A percentile compares a stretch with the other conserved stretches of the same genome.
phyloP scores from a whole-genome alignment of 1,140 invertebrate genomes.

The Caenorhabditis elegans region DNA sequence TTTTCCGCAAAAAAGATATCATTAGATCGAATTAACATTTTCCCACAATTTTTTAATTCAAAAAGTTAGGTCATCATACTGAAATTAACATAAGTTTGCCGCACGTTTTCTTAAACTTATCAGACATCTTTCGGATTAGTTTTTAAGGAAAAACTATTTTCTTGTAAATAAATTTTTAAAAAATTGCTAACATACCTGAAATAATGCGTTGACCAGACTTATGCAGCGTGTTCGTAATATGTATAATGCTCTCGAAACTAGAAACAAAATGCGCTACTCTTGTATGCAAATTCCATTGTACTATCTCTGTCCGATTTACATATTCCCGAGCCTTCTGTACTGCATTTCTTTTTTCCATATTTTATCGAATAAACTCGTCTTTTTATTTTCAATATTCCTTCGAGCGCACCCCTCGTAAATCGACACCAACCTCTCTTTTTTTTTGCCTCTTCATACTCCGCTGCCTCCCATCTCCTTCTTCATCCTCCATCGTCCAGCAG shows the following conservation, averaged over 20 bases:
- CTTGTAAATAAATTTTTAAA: too few species aligned
- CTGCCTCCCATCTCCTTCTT: background rate
- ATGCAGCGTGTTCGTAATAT: too few species aligned
- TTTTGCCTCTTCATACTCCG: conserved; percentile 9
- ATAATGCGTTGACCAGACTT: too few species aligned
- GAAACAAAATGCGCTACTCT: background rate
- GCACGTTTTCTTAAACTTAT: too few species aligned
- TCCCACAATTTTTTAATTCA: too few species aligned
- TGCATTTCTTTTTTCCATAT: background rate
- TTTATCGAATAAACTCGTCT: background rate
- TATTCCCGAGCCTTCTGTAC: background rate
- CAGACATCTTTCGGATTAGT: too few species aligned
- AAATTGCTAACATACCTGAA: too few species aligned
- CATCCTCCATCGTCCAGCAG: background rate
- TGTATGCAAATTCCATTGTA: background rate
- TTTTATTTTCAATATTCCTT: background rate
- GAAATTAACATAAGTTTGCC: too few species aligned
- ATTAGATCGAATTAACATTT: too few species aligned
- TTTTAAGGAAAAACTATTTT: too few species aligned
- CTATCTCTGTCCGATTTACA: background rate
- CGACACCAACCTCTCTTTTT: background rate
- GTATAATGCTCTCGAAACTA: background rate
- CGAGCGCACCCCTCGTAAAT: background rate
- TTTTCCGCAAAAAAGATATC: too few species aligned
- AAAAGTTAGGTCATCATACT: too few species aligned